Base-by-base conservation (phyloP, 2,797 vertebrate genomes). In the Anguilla anguilla region DNA sequence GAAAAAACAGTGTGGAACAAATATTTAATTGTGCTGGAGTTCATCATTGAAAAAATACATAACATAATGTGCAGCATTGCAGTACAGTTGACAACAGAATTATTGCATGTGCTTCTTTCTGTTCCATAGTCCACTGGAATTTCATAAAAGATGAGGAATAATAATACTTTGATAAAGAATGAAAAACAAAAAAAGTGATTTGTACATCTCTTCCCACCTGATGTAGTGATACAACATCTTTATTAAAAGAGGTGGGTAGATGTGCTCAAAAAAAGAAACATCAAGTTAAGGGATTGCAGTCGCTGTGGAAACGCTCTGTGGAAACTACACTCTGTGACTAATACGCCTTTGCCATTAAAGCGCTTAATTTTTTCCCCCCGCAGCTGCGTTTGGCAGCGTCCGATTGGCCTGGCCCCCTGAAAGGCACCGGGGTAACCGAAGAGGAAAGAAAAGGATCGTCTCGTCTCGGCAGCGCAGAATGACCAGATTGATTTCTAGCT, bases 401-500 rank as follows among this genome's bases (percentile, higher is more conserved):
- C 31, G 31, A 46, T 85, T n/a, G 25, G 9, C 11, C 22, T 79
- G 72, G 25, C 87, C 19, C 77, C 55, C 83, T 35, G 15, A 57
- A 51, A 35, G 7, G 19, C 87, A 35, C 49, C 51, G 10, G 22
- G 61, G 89, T 22, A 17, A 90, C 28, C 86, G 91, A 89, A 89
- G 85, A 91, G 90, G 85, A 61, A 67, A 69, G 74, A 85, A 74
- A 85, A 55, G 84, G 83, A 85, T 83, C 46, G 69, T 88, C 89
- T 84, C 64, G 88, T 69, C 90, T 88, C 91, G 91, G 91, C 90
- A 89, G 92, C 92, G 95, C 90, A 91, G 95, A 95, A 96, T 94
- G 95, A 94, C 93, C 92, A 93, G 93, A 96, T 96, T 96, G 95
- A 96, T 96, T 79, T 96, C 95, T 95, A 92, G 95, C 94, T 93